Evolutionary conservation across 2,888 invertebrate species (phyloP).

Genomic region (Phaonia tiefii): DNA sequence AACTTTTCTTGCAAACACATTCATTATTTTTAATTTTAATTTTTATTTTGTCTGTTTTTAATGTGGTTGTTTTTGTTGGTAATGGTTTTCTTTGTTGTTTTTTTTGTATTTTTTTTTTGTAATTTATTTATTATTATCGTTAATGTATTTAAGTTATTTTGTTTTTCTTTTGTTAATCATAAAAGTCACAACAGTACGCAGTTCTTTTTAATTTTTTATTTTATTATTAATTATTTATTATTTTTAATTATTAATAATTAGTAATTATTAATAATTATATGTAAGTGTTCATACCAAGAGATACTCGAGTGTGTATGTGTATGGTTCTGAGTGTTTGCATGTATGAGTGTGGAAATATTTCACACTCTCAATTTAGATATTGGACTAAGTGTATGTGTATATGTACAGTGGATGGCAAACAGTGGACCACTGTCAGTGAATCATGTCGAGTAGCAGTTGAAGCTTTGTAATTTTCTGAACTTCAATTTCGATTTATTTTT

Average conservation of each 20-base stretch:
- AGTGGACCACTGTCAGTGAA: no score
- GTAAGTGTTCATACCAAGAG: constrained; percentile 52
- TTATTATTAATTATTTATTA: constrained; percentile 32
- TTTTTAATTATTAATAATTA: constrained; percentile 30
- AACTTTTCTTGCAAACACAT: constrained; percentile 64
- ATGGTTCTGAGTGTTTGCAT: constrained; percentile 17
- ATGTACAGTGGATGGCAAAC: no score
- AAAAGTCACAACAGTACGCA: constrained; percentile 71
- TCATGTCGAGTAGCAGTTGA: no score
- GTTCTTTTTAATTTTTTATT: constrained; percentile 64
- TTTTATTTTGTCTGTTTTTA: constrained; percentile 60
- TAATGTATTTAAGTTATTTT: constrained; percentile 50
- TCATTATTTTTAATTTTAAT: constrained; percentile 60
- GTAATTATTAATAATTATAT: constrained; percentile 36
- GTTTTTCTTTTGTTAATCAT: constrained; percentile 58
- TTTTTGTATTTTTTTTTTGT: constrained; percentile 50
- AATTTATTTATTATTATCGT: constrained; percentile 49
- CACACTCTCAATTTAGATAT: constrained; percentile 24
- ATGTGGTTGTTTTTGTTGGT: constrained; percentile 42
- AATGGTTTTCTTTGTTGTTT: constrained; percentile 32
- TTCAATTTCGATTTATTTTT: no score
- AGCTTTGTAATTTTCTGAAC: no score
- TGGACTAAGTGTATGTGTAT: constrained; percentile 36
- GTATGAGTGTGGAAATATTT: constrained; percentile 4
- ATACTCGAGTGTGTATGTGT: constrained; percentile 41